Conservation (phyloP, 2,888 invertebrate species). For the Eristalis tenax region DNA sequence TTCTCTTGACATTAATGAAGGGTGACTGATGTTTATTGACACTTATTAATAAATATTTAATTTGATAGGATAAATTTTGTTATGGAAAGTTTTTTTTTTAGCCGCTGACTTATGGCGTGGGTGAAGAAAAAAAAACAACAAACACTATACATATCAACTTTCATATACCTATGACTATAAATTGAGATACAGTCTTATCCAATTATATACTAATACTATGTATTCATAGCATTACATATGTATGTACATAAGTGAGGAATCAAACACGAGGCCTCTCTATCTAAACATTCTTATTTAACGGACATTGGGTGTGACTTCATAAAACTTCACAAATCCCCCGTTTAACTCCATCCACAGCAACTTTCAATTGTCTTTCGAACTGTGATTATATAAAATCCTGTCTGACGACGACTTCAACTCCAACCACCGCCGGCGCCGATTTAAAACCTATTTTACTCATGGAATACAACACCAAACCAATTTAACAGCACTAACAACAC, state of each 20-base stretch:
- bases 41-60: slow-evolving; percentile 36
- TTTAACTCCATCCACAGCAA: slow-evolving; percentile 35
- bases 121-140: neutral
- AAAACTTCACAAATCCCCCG: slow-evolving; percentile 35
- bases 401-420: slow-evolving; percentile 52
- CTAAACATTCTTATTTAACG: neutral
- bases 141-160: neutral
- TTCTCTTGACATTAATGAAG: slow-evolving; percentile 30
- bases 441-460: slow-evolving; percentile 28
- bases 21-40: slow-evolving; percentile 48
- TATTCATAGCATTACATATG: too few species aligned
- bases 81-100: neutral
- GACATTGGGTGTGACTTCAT: slow-evolving; percentile 46
- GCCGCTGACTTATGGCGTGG: neutral
- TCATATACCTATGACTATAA: too few species aligned
- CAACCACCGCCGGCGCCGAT: neutral
- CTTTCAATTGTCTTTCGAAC: slow-evolving; percentile 66
- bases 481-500: slow-evolving; percentile 65
- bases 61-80: neutral
- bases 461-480: slow-evolving; percentile 47
- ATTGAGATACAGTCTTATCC: too few species aligned
- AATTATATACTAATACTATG: too few species aligned
- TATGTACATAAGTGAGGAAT: neutral
- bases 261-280: neutral
- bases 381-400: slow-evolving; percentile 69